Conservation (phyloP, 2,888 invertebrate genomes). For the Bugula neritina region DNA sequence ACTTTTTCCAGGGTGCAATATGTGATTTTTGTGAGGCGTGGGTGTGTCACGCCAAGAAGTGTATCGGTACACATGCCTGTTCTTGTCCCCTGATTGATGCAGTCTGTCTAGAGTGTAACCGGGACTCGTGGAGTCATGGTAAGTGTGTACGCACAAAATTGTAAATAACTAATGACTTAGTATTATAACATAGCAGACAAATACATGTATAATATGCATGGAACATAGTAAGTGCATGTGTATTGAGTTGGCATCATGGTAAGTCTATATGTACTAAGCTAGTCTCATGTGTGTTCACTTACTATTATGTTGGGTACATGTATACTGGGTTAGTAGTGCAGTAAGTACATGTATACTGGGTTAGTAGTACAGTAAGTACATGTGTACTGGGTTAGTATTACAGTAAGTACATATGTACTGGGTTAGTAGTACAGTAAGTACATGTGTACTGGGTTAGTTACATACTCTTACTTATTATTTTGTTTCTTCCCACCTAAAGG, state of each 20-base stretch:
- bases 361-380: not conserved
- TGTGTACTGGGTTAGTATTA: constrained; percentile 28
- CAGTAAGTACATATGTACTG: no score
- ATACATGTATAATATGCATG: not conserved
- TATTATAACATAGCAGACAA: not conserved
- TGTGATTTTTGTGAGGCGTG: constrained; percentile 97
- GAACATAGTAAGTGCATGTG: not conserved
- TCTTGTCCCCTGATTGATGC: constrained; percentile 83
- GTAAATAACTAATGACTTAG: not conserved
- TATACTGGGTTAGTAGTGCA: not conserved
- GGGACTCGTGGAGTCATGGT: constrained; percentile 93
- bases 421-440: no score
- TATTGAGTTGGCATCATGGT: not conserved
- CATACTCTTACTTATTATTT: no score
- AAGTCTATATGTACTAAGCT: not conserved
- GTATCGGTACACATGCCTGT: constrained; percentile 83
- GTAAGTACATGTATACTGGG: not conserved
- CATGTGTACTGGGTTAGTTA: not conserved
- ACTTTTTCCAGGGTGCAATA: constrained; percentile 81
- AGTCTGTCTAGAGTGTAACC: constrained; percentile 81
- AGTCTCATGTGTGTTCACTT: not conserved
- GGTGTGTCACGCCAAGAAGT: constrained; percentile 90
- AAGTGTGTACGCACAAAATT: constrained; percentile 27
- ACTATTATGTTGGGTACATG: no score
- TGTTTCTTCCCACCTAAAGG: no score